A percentile compares a stretch with the other conserved stretches of the same genome.
These are phyloP conservation scores for Porites lutea DNA, from an alignment of 64 coral and sea anemone species.

Conservation along the genomic window DNA sequence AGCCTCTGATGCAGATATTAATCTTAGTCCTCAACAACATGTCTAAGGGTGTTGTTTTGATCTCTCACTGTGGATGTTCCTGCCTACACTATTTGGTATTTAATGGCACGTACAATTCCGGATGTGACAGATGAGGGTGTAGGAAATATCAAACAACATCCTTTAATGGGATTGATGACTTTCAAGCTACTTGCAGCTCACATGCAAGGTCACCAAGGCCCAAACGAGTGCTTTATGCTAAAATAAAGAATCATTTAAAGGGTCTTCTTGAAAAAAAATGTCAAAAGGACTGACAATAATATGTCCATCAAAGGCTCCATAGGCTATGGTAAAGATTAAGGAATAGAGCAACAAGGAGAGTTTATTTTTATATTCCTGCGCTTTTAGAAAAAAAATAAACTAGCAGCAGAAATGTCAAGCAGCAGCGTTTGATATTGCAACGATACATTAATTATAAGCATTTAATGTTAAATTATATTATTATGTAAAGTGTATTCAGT, in stretches of 20 bases:
- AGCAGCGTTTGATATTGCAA: slow-evolving; percentile 18
- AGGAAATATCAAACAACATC: no score
- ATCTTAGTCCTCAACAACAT: no score
- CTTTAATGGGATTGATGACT: no score
- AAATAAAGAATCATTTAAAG: not conserved
- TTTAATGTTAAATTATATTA: slow-evolving; percentile 40
- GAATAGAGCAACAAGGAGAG: slow-evolving; percentile 12
- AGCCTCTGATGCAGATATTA: not conserved
- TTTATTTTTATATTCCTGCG: slow-evolving; percentile 58
- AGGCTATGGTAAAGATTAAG: not conserved
- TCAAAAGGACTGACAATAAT: not conserved
- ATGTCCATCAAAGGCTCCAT: not conserved
- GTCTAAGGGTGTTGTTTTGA: no score
- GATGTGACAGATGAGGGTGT: no score
- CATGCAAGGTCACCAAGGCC: no score
- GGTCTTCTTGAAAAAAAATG: not conserved
- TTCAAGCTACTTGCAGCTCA: no score
- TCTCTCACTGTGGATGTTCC: no score
- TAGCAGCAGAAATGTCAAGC: slow-evolving; percentile 1
- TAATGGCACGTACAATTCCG: no score
- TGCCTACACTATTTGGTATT: no score
- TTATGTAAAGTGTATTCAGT: slow-evolving; percentile 45
- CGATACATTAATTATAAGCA: slow-evolving; percentile 12
- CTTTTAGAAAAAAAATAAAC: not conserved
- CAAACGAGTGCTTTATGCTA: no score